Evolutionary conservation across 2,113 vertebrate species (phyloP).

Genomic region (Octodon degus): DNA sequence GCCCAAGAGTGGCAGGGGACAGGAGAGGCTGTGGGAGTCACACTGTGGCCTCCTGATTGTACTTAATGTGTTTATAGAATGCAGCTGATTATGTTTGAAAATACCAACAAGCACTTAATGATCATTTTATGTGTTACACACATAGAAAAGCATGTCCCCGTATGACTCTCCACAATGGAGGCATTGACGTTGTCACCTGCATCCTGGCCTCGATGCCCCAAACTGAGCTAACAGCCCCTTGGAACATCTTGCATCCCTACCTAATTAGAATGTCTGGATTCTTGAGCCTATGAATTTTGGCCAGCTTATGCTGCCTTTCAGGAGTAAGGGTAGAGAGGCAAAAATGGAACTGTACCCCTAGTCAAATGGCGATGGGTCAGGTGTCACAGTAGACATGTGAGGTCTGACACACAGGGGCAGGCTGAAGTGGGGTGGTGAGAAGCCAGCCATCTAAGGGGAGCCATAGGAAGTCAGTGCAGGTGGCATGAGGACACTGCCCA

Average conservation of each 20-base stretch:
- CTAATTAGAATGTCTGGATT: not conserved
- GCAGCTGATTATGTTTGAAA: not conserved
- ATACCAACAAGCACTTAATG: not conserved
- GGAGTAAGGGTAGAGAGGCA: not conserved
- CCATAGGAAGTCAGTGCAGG: conserved; percentile 21
- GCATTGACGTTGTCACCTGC: not conserved
- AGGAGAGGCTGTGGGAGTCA: not conserved
- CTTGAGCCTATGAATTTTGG: not conserved
- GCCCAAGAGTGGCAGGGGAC: not conserved
- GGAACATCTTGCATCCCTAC: not conserved
- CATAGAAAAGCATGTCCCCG: not conserved
- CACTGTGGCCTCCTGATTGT: not conserved
- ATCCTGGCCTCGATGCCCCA: not conserved
- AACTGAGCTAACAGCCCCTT: not conserved
- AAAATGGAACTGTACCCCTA: not conserved
- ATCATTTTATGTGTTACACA: not conserved
- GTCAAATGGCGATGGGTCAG: not conserved
- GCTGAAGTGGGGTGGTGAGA: not conserved
- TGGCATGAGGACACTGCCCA: conserved; percentile 44
- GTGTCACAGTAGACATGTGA: not conserved
- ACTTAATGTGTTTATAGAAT: not conserved
- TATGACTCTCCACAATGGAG: not conserved
- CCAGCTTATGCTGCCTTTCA: not conserved
- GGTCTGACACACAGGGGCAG: not conserved
- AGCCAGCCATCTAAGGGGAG: not conserved